Evolutionary conservation across 1,140 invertebrate genomes (phyloP), one percentile per base, ranked within the genome.

Genomic region (Heliothis subflexa): DNA sequence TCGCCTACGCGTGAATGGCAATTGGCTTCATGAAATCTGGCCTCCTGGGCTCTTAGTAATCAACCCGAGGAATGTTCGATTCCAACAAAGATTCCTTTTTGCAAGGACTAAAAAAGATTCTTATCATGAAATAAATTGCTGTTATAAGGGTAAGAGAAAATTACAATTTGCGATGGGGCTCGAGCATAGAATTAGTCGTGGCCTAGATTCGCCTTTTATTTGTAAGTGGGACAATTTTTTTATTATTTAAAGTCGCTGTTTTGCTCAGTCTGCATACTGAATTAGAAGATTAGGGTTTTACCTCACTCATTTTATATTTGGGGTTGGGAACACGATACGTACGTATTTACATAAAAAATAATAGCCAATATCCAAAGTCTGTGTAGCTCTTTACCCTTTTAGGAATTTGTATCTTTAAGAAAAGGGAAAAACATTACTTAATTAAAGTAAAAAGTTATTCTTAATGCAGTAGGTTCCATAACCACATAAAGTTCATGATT

Each of bases 31-130:
- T 88, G 91, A 93, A 94, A 92, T 90, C 91, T 91, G 89, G 89
- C 91, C 91, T 93, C 93, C 83, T 88, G 91, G 91, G 91, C 88
- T 88, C 86, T 89, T 88, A 87, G 91, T 88, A 93, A 94, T 94
- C 93, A 94, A 91, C 86, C 85, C 84, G 75, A 88, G 85, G 86
- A 91, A 88, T 88, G 88, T 91, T 89, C 90, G 88, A 90, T 90
- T 92, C 89, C 86, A 85, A 91, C 86, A 85, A 81, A 89, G 85
- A 85, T 88, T 88, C 86, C 88, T 84, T 93, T 90, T 89, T 86
- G 85, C 83, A 87, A 89, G 82, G 85, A 89, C 90, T 91, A 92
- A 92, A 92, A 81, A 90, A 90, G 91, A 93, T 93, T 86, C 78
- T 89, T 93, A 94, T 94, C 93, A 85, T 81, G 83, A 81, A 86